phyloP scores from a whole-genome alignment of 1,140 invertebrate genomes.

The Mycetomoellerius zeteki region DNA sequence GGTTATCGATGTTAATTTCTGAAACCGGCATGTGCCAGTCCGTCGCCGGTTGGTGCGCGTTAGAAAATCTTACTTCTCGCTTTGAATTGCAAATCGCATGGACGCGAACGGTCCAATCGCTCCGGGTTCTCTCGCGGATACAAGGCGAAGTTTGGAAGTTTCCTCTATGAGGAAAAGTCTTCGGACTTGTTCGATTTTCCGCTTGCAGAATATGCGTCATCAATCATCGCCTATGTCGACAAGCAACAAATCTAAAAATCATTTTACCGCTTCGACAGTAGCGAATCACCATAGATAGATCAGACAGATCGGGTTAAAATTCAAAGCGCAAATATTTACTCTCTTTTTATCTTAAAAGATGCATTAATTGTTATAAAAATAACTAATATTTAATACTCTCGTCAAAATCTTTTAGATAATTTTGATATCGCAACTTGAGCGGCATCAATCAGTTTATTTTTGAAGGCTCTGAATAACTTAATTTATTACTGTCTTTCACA shows the following conservation, averaged over 20 bases:
- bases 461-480: background rate
- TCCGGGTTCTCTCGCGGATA: slow-evolving; percentile 28
- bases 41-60: background rate
- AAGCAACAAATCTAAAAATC: slow-evolving; percentile 41
- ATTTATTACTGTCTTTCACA: slow-evolving; percentile 2
- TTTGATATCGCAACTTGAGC: background rate
- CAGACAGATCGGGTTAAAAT: background rate
- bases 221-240: slow-evolving; percentile 34
- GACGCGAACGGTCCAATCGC: slow-evolving; percentile 52
- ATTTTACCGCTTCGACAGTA: background rate
- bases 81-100: slow-evolving; percentile 72
- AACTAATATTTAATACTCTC: background rate
- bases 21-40: slow-evolving; percentile 65
- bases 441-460: background rate
- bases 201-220: slow-evolving; percentile 14
- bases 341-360: background rate
- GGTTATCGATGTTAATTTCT: slow-evolving; percentile 53
- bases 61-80: slow-evolving; percentile 50
- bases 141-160: slow-evolving; percentile 48
- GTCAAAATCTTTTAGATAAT: background rate
- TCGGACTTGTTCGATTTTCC: slow-evolving; percentile 22
- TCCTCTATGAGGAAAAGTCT: slow-evolving; percentile 10
- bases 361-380: too few species aligned
- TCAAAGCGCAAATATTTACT: background rate
- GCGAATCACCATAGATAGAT: background rate